Evolutionary conservation across 2,113 vertebrate species (phyloP).

Genomic region (Pipra filicauda): DNA sequence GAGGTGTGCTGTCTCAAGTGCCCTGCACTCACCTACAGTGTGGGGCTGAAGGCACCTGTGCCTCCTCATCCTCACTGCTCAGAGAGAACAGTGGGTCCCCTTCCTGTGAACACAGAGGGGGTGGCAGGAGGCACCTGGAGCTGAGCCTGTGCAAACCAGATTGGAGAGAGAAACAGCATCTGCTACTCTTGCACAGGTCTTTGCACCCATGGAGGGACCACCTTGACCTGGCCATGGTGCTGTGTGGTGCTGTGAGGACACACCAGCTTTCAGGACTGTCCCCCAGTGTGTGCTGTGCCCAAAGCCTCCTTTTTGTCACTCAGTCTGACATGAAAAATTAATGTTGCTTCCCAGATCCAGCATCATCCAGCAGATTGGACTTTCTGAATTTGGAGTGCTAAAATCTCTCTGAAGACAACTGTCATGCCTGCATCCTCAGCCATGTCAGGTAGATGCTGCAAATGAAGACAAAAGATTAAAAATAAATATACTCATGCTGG

Average conservation of each 20-base stretch:
- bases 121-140: background rate
- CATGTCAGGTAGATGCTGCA: background rate
- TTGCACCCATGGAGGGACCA: accelerated
- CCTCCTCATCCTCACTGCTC: background rate
- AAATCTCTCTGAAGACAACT: background rate
- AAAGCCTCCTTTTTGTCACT: background rate
- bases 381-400: background rate
- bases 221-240: background rate
- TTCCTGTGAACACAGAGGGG: accelerated
- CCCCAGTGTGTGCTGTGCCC: accelerated
- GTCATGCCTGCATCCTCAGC: background rate
- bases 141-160: background rate
- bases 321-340: background rate
- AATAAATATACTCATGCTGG: background rate
- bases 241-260: background rate
- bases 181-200: background rate
- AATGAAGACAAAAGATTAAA: background rate
- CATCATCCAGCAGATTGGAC: background rate
- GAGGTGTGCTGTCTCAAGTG: background rate
- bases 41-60: background rate
- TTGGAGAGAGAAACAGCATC: background rate
- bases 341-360: background rate
- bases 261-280: accelerated
- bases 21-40: accelerated
- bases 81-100: background rate